Evolutionary conservation across 1,140 invertebrate genomes (phyloP).

Genomic region (Sycobia sp.): DNA sequence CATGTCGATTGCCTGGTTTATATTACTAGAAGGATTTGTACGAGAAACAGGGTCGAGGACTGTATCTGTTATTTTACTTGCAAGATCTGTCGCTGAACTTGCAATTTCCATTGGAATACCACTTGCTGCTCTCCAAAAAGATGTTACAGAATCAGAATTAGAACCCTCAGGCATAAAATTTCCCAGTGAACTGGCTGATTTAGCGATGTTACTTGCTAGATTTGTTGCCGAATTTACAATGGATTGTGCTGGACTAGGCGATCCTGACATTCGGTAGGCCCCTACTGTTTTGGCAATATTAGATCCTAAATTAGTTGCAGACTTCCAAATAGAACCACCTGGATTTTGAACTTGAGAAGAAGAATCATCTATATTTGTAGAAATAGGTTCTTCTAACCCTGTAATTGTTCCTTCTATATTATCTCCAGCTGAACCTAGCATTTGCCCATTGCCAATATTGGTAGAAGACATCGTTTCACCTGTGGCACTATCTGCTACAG

Average conservation of each 20-base stretch:
- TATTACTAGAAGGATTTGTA: background rate
- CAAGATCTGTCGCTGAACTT: background rate
- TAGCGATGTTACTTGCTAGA: background rate
- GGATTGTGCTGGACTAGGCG: background rate
- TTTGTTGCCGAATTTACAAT: background rate
- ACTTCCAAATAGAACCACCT: background rate
- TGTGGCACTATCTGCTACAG: constrained; percentile 7
- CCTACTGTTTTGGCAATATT: background rate
- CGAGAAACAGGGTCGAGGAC: too few species aligned
- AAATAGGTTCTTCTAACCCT: too few species aligned
- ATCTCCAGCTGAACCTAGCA: background rate
- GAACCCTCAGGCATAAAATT: too few species aligned
- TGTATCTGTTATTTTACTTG: background rate
- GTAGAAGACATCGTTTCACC: background rate
- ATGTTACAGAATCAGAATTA: background rate
- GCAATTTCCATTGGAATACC: background rate
- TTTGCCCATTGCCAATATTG: background rate
- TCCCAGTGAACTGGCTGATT: background rate
- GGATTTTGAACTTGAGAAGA: background rate
- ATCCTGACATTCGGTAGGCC: background rate
- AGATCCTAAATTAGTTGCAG: background rate
- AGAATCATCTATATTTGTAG: too few species aligned
- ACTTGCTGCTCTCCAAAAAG: background rate
- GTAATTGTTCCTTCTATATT: too few species aligned
- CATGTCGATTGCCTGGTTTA: too few species aligned